A percentile compares a stretch with the other conserved stretches of the same genome.
Evolutionary conservation across 2,113 vertebrate genomes (phyloP).

Genomic region (Anolis carolinensis): DNA sequence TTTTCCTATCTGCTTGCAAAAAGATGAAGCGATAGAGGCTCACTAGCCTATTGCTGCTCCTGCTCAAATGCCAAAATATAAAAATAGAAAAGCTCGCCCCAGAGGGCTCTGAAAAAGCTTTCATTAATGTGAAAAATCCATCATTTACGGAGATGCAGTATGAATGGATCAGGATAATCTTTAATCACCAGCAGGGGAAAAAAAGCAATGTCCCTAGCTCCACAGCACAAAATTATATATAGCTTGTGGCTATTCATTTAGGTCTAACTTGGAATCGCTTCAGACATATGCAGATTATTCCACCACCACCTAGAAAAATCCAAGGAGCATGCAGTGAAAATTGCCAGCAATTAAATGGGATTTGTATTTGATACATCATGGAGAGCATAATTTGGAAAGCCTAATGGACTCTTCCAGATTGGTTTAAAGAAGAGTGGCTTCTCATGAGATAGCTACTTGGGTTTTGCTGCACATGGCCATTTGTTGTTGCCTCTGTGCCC

Average conservation of each 20-base stretch:
- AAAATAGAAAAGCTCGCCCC: conserved; percentile 26
- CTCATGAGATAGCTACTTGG: too few species aligned
- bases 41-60: neutral
- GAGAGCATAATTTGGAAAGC: neutral
- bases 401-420: neutral
- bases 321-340: neutral
- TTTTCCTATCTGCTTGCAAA: neutral
- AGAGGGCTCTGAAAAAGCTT: neutral
- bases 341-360: conserved; percentile 6
- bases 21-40: neutral
- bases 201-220: neutral
- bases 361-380: neutral
- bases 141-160: conserved; percentile 16
- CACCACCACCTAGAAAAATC: neutral
- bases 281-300: neutral
- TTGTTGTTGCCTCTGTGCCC: too few species aligned
- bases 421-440: too few species aligned
- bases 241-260: conserved; percentile 6
- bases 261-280: conserved; percentile 12
- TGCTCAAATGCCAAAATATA: conserved; percentile 21
- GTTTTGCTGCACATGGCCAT: too few species aligned
- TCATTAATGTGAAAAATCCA: conserved; percentile 24
- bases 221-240: conserved; percentile 10
- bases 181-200: conserved; percentile 1
- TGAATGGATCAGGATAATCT: conserved; percentile 11